Conservation (phyloP, 2,797 vertebrate species). For the Cephalopachus bancanus region DNA sequence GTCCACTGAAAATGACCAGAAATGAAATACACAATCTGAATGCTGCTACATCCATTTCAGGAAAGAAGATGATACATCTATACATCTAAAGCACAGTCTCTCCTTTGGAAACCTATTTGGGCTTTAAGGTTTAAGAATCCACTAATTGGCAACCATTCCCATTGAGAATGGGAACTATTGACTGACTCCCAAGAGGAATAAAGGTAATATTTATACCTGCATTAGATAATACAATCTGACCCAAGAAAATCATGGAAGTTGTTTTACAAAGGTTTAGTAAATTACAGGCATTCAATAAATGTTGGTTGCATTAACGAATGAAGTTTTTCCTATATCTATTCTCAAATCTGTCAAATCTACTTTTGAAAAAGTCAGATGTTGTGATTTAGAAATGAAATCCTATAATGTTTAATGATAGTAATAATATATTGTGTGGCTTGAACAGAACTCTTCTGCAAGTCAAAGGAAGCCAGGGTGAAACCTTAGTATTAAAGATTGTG, state of each 20-base stretch:
- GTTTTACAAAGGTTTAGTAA: not conserved
- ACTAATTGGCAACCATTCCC: not conserved
- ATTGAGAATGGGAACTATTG: not conserved
- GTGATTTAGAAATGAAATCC: not conserved
- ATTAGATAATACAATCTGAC: not conserved
- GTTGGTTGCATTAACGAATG: not conserved
- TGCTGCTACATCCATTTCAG: not conserved
- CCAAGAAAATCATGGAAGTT: not conserved
- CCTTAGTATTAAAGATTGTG: not conserved
- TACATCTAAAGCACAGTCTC: not conserved
- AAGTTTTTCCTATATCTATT: not conserved
- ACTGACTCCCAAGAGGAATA: not conserved
- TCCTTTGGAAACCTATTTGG: not conserved
- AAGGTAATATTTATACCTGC: too few relatives aligned
- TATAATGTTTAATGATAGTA: not conserved
- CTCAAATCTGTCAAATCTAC: not conserved
- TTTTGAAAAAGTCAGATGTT: not conserved
- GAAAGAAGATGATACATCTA: not conserved
- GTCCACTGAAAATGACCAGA: not conserved
- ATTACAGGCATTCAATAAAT: not conserved
- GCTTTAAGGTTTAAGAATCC: not conserved
- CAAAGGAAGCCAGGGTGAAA: not conserved
- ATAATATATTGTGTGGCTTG: not conserved
- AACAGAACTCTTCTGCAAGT: not conserved
- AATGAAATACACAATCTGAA: not conserved